A percentile compares a stretch with the other conserved stretches of the same genome.
These are phyloP conservation scores for Metaphire vulgaris DNA, from an alignment of 1,140 invertebrate genomes.

Conservation along the genomic window DNA sequence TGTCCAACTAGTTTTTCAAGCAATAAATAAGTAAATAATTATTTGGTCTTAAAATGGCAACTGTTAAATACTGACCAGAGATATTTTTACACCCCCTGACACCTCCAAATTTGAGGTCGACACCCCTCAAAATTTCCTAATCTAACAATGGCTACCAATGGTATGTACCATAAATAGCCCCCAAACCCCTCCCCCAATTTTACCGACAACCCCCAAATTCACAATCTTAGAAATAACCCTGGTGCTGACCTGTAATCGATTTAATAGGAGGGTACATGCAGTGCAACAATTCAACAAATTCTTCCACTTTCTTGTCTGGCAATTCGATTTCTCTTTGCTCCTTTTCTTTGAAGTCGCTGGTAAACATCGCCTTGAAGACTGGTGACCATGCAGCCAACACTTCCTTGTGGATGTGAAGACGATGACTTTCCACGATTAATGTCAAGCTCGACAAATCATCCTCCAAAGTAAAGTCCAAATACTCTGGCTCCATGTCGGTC, in stretches of 20 bases:
- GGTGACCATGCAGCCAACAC: slow-evolving; percentile 31
- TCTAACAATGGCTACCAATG: no score
- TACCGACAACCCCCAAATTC: no score
- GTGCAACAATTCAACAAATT: slow-evolving; percentile 32
- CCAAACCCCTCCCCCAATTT: no score
- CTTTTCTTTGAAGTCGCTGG: slow-evolving; percentile 33
- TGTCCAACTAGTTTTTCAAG: no score
- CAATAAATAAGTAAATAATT: no score
- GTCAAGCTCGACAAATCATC: slow-evolving; percentile 13
- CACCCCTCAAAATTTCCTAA: no score
- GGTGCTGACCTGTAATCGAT: slow-evolving; percentile 9
- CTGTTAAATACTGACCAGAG: no score
- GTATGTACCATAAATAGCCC: no score
- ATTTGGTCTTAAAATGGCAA: no score
- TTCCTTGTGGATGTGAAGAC: slow-evolving; percentile 38
- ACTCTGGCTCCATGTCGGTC: slow-evolving; percentile 28
- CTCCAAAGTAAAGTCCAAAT: slow-evolving; percentile 34
- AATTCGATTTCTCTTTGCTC: slow-evolving; percentile 28
- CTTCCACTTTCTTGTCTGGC: slow-evolving; percentile 30
- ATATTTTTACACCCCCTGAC: no score
- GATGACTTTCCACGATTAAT: slow-evolving; percentile 18
- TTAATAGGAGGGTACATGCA: slow-evolving; percentile 32
- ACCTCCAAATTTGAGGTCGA: no score
- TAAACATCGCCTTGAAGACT: slow-evolving; percentile 33
- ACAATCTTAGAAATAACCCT: no score